Base-by-base conservation (phyloP, 1,140 invertebrate genomes). In the Manduca sexta region DNA sequence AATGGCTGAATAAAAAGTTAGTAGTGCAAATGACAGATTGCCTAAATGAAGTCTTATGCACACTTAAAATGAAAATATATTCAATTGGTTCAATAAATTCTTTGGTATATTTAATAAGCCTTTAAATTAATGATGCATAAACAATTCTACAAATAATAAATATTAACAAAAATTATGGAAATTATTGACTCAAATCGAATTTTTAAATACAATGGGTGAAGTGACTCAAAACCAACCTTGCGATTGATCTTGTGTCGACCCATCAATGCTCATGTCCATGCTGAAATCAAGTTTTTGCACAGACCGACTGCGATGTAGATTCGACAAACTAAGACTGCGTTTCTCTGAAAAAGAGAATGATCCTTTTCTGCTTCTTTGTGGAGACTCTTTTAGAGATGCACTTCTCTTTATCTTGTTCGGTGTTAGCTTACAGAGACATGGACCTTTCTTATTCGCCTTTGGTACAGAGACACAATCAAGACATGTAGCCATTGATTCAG, bases 221-320 rank as follows among this genome's bases (percentile, higher is more conserved):
- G 0, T 2, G 8, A 26, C 21, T 26, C 33, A 58, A 50, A 17
- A 49, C 56, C 54, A 69, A 73, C 77, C 76, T 65, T 77, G 71
- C 31, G 64, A 71, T 37, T 57, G 61, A 49, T 74, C 68, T 49
- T 81, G 71, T 16, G 77, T 40, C 0, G 83, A 87, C 11, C 66
- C 70, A 57, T 87, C 86, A 29, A 84, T 44, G 41, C 84, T 87
- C 69, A 86, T 84, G 39, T 87, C 83, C 79, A 84, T 84, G 62
- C 79, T 84, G 39, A 84, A 85, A 51, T 86, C 84, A 10, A 84
- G 58, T 46, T 83, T 84, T 49, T 84, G 78, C 5, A 85, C 82
- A 2, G 82, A 85, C 4, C 70, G 56, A 47, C 79, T 83, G 12
- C 82, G 54, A 39, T 79, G 68, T 16, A 85, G 43, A 49, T 77